Conservation (phyloP, 2,888 invertebrate genomes). For the Drosophila stalkeri region DNA sequence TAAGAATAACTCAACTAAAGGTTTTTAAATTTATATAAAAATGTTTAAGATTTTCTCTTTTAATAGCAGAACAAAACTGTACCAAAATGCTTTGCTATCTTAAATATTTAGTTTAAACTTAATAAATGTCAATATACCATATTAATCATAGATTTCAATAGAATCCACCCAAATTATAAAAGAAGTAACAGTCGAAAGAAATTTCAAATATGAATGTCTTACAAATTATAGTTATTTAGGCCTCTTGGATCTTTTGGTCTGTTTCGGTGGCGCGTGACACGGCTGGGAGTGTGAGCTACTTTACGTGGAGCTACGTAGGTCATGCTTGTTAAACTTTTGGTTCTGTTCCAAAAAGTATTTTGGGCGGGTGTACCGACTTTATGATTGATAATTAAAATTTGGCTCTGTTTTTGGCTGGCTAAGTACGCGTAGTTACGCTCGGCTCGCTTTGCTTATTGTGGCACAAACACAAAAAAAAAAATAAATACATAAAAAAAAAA, state of each 20-base stretch:
- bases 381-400: conserved; percentile 68
- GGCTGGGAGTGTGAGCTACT: conserved; percentile 11
- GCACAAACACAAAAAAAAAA: conserved; percentile 34
- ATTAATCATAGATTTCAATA: neutral
- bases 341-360: conserved; percentile 78
- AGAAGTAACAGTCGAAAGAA: neutral
- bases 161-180: neutral
- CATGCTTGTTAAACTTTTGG: conserved; percentile 75
- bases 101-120: too few relatives aligned
- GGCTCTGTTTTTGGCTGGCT: conserved; percentile 47
- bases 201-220: conserved; percentile 20
- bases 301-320: conserved; percentile 39
- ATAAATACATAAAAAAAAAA: conserved; percentile 4
- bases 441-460: conserved; percentile 47
- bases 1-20: too few relatives aligned
- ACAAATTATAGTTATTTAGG: conserved; percentile 29
- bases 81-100: neutral
- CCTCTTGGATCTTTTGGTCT: conserved; percentile 4
- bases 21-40: too few relatives aligned
- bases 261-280: conserved; percentile 44
- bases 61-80: neutral
- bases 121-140: neutral
- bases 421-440: conserved; percentile 48
- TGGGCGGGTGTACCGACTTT: conserved; percentile 56
- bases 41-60: neutral